Conservation (phyloP, 2,888 invertebrate genomes). For the Limenitis camilla region DNA sequence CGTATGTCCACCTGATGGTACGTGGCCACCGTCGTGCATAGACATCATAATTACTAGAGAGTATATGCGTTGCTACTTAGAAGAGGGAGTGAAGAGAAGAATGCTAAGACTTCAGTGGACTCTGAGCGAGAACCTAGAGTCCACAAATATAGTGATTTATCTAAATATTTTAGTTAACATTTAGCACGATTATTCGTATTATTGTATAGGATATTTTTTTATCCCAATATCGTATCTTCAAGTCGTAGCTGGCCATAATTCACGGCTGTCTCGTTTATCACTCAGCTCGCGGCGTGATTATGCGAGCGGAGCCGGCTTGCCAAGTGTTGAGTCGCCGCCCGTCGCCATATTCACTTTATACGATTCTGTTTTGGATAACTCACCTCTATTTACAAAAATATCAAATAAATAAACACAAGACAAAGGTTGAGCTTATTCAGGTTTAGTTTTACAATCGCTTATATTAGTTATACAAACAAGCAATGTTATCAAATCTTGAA, state of each 20-base stretch:
- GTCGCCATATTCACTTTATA: constrained; percentile 5
- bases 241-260: constrained; percentile 6
- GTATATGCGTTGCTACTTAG: too few species aligned
- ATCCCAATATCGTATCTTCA: constrained; percentile 1
- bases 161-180: too few species aligned
- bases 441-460: too few species aligned
- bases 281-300: constrained; percentile 15
- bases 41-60: too few species aligned
- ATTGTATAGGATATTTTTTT: not conserved
- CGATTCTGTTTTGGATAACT: constrained; percentile 9
- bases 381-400: constrained; percentile 5
- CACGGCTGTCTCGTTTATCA: constrained; percentile 19
- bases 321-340: constrained; percentile 17
- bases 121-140: too few species aligned
- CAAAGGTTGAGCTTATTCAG: not conserved
- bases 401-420: not conserved
- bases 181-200: not conserved
- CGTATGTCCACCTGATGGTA: too few species aligned
- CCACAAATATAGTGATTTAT: too few species aligned
- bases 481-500: too few species aligned
- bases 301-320: constrained; percentile 15
- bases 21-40: too few species aligned
- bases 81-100: too few species aligned
- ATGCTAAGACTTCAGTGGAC: too few species aligned
- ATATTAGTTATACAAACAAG: too few species aligned